Percentiles rank a stretch among this genome's conserved stretches.
Evolutionary conservation across 2,888 invertebrate species (phyloP).

Genomic region (Podotricha telesiphe): DNA sequence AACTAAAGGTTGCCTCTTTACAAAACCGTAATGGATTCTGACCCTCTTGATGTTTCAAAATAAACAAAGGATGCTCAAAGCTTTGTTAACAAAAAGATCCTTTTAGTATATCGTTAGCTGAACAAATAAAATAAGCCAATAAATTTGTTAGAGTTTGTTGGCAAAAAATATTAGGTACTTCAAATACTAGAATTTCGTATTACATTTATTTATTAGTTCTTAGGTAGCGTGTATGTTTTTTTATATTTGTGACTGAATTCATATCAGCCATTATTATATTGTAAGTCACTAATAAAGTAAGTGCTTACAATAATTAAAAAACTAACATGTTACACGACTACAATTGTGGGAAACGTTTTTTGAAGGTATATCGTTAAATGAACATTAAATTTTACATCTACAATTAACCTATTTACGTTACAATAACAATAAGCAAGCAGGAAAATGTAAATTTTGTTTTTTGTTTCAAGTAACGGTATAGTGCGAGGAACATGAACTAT

Average conservation of each 20-base stretch:
- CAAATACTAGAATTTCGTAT: neutral
- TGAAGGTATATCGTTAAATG: neutral
- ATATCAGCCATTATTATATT: neutral
- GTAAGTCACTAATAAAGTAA: neutral
- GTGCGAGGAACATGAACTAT: neutral
- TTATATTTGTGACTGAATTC: neutral
- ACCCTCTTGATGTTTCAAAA: conserved; percentile 63
- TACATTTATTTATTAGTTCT: neutral
- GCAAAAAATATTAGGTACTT: conserved; percentile 21
- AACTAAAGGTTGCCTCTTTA: conserved; percentile 51
- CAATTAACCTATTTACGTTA: conserved; percentile 16
- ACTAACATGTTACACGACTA: conserved; percentile 3
- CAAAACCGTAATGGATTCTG: conserved; percentile 60
- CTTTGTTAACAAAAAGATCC: conserved; percentile 44
- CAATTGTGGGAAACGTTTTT: neutral
- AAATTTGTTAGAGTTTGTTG: conserved; percentile 32
- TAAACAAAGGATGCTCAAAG: conserved; percentile 62
- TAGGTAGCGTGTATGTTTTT: neutral
- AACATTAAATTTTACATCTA: conserved; percentile 5
- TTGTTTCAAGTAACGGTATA: neutral
- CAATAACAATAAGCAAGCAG: neutral
- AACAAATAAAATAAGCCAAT: conserved; percentile 36
- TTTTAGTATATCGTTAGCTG: conserved; percentile 39
- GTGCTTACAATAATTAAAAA: neutral
- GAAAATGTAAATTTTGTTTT: conserved; percentile 3